Conservation (phyloP, 2,113 vertebrate species). For the Laticauda laticaudata region DNA sequence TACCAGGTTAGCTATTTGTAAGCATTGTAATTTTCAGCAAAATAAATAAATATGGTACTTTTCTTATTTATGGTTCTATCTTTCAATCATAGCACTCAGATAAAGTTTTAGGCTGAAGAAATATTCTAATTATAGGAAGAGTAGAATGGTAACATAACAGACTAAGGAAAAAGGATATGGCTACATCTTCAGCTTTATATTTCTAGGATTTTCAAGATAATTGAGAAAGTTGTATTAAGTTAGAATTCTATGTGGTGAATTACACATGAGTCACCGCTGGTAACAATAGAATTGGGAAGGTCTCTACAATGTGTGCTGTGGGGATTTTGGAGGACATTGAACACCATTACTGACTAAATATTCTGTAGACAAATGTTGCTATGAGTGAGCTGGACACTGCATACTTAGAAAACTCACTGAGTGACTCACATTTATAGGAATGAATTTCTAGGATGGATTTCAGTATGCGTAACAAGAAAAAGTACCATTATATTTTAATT, state of each 20-base stretch:
- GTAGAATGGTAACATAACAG: background rate
- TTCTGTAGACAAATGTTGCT: constrained; percentile 9
- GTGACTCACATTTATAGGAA: constrained; percentile 14
- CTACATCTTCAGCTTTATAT: background rate
- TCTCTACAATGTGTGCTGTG: background rate
- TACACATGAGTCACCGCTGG: background rate
- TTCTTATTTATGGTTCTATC: background rate
- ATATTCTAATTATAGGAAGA: background rate
- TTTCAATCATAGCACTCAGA: background rate
- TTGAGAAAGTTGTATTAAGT: background rate
- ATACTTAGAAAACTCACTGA: background rate
- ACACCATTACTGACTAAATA: background rate
- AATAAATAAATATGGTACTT: background rate
- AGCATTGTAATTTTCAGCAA: background rate
- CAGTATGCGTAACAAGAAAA: background rate
- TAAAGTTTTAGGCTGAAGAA: background rate
- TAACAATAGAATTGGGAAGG: background rate
- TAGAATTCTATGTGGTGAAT: background rate
- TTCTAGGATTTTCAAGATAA: background rate
- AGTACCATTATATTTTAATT: background rate
- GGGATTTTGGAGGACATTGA: background rate
- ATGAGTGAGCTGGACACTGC: fast-evolving
- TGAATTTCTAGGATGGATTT: background rate
- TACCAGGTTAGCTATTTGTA: background rate
- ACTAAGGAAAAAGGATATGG: background rate